phyloP scores from a whole-genome alignment of 2,888 invertebrate genomes.

The Cheilosia variabilis region DNA sequence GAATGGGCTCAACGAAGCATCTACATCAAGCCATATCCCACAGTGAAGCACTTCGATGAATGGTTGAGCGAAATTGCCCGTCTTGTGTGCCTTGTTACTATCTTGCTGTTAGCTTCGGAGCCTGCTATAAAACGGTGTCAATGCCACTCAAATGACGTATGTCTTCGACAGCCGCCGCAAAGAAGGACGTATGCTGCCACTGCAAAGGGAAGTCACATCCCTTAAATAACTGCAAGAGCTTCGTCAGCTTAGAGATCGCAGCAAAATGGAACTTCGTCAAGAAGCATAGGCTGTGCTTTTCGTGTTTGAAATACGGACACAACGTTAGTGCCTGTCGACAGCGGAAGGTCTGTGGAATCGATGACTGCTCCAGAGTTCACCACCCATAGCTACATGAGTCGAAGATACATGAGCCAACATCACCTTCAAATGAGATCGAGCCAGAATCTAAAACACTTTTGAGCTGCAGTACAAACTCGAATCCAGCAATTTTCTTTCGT shows the following conservation, averaged over 20 bases:
- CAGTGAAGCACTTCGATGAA: constrained; percentile 15
- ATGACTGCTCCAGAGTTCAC: not conserved
- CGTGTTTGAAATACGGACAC: constrained; percentile 28
- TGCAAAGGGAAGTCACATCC: constrained; percentile 1
- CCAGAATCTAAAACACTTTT: not conserved
- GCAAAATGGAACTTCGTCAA: constrained; percentile 20
- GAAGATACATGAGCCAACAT: not conserved
- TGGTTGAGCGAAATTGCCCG: constrained; percentile 19
- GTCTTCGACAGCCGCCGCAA: not conserved
- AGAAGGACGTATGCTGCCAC: constrained; percentile 11
- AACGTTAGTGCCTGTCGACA: not conserved
- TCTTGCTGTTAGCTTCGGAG: not conserved
- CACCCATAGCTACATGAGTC: not conserved
- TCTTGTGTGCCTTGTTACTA: constrained; percentile 8
- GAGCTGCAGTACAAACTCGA: not conserved
- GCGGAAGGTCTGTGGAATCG: constrained; percentile 6
- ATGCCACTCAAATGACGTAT: not conserved
- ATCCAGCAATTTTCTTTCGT: not conserved
- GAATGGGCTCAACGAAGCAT: constrained; percentile 25
- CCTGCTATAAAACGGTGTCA: not conserved
- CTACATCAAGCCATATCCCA: constrained; percentile 6
- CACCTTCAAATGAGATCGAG: too few species aligned
- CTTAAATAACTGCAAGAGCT: not conserved
- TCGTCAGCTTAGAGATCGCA: not conserved
- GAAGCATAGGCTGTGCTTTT: constrained; percentile 24